Evolutionary conservation across 2,888 invertebrate genomes (phyloP), one percentile per base, ranked within the genome.

Genomic region (Ophraella communa): DNA sequence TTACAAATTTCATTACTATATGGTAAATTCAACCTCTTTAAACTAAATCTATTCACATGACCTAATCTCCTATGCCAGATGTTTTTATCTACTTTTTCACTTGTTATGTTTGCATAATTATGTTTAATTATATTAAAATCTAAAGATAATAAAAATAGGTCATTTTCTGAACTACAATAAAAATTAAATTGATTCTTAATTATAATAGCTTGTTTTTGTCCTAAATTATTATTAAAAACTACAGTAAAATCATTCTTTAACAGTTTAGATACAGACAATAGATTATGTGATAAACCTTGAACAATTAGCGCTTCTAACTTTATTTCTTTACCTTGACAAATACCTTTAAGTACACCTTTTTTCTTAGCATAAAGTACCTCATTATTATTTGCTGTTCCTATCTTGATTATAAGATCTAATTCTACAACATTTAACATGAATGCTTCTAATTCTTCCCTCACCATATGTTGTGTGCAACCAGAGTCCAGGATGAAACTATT

Each of bases 381-480:
- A 24, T 39, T 55, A 20, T 39, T 47, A 49, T 60, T 55, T 42
- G 60, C 54, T 55, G 54, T 61, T 21, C 60, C 55, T 17, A 61
- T 61, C 39, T 64, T 60, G 10, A 64, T 42, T 44, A 61, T 39
- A 23, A 14, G 4, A 21, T 57, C 24, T 27, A 62, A 49, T 17
- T 14, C 24, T 39, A 35, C 49, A 10, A 62, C 21, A 21, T 62
- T 35, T 42, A 51, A 14, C 62, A 62, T 51, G 17, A 57, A 57
- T 10, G 49, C 14, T 49, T 62, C 62, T 35, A 62, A 4, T 51
- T 57, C 49, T 20, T 17, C 42, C 23, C 23, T 33, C 2, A 62
- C 62, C 57, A 51, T 56, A 56, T 62, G 62, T 17, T 62, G 27
- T 56, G 57, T 63, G 18, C 58, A 59, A 11, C 64, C 64, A 14